Evolutionary conservation across 2,113 vertebrate species (phyloP).

Genomic region (Epinephelus moara): DNA sequence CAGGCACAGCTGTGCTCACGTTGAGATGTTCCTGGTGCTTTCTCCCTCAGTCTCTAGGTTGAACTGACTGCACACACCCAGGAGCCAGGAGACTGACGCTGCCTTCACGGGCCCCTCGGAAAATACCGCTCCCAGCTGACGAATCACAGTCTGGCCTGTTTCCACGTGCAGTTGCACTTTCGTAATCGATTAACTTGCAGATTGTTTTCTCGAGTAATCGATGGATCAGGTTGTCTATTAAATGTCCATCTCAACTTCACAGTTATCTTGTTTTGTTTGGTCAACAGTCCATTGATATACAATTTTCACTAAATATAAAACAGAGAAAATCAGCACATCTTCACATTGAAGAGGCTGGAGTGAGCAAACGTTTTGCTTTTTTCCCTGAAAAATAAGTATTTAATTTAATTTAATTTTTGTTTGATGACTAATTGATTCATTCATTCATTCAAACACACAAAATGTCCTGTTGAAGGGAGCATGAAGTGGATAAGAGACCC

Average conservation of each 20-base stretch:
- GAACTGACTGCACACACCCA: conserved; percentile 75
- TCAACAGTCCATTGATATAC: no score
- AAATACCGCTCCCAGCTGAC: conserved; percentile 8
- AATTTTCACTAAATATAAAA: no score
- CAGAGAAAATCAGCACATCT: neutral
- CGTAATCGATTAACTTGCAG: conserved; percentile 2
- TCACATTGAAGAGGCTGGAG: neutral
- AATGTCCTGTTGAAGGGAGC: neutral
- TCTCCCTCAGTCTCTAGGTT: conserved; percentile 47
- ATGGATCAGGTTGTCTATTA: neutral
- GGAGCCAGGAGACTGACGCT: conserved; percentile 67
- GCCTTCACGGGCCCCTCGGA: conserved; percentile 66
- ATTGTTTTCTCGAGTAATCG: neutral
- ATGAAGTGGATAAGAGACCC: neutral
- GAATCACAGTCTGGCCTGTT: neutral
- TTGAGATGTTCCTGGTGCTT: conserved; percentile 65
- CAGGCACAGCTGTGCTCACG: conserved; percentile 55
- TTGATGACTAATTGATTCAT: neutral
- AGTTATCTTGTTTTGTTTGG: neutral
- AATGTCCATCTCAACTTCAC: neutral
- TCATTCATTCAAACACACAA: neutral
- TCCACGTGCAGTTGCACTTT: neutral
- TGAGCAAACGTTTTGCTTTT: no score
- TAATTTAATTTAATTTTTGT: neutral
- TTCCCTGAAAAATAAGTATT: no score